Base-by-base conservation (phyloP, 1,140 invertebrate genomes). In the Elysia chlorotica region DNA sequence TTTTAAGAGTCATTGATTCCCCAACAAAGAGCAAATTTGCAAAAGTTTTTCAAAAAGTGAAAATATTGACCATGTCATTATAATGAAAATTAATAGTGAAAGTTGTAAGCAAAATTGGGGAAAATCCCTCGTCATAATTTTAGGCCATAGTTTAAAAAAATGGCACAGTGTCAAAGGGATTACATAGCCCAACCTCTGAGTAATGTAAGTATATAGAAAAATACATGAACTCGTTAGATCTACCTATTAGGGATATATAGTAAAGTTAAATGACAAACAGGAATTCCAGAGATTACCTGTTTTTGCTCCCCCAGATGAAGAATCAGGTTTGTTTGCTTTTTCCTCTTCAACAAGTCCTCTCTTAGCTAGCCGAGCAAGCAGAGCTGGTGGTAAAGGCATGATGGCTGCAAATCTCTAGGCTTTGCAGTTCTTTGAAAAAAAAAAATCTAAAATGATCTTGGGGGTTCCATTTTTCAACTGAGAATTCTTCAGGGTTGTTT, bases 381-480 rank as follows among this genome's bases (percentile, higher is more conserved):
- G 48, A 28, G 66, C 66, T 31, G 66, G 38, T 25, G 66, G 66
- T 3, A 68, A 48, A 53, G 66, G 66, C 66, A 68, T 68, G 28
- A 17, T 35, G 14, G 3, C n/a, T 41, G 4, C 41, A 17, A 31
- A n/a, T 66, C 33, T 38, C 3, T 23, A 38, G 28, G 41, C 25
- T 4, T 19, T 66, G 4, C 37, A 23, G 10, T 38, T n/a, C n/a
- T n/a, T n/a, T n/a, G n/a, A n/a, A n/a, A n/a, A n/a, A 30, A 38
- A 41, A 37, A 23, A 4, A 19, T 19, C 10, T 38, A 14, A 4
- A 25, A n/a, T 14, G 3, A 19, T 17, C 33, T 38, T 6, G 3
- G 21, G 4, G 21, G 4, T 23, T 23, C 41, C 21, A 38, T 41
- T 38, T 41, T 10, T 23, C 35, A 21, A 23, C 33, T 14, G 19